These are phyloP conservation scores for Odontocerum albicorne DNA, from an alignment of 2,888 invertebrate genomes.

Conservation along the genomic window DNA sequence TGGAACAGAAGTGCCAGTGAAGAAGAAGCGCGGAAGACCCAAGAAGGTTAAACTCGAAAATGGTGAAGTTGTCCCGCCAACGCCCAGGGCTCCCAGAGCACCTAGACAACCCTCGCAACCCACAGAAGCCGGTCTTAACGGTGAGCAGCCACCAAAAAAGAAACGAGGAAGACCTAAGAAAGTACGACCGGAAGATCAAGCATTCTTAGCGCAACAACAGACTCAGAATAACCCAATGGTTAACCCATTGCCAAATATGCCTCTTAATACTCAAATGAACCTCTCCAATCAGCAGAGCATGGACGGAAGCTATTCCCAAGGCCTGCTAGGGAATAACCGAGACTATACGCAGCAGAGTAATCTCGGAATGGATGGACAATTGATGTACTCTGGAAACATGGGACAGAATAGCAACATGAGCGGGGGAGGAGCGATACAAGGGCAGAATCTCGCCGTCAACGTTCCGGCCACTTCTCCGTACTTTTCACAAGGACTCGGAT, in stretches of 20 bases:
- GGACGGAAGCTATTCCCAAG: conserved; percentile 45
- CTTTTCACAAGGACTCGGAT: conserved; percentile 20
- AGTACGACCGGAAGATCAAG: conserved; percentile 66
- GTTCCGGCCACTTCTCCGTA: conserved; percentile 39
- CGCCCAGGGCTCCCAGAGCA: conserved; percentile 54
- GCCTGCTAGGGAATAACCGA: conserved; percentile 20
- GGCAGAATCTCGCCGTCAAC: conserved; percentile 36
- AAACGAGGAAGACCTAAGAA: conserved; percentile 89
- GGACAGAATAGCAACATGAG: conserved; percentile 18
- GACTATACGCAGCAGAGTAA: conserved; percentile 20
- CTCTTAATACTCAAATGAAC: conserved; percentile 17
- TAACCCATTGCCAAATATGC: conserved; percentile 27
- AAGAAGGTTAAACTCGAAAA: conserved; percentile 77
- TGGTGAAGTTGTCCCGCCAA: conserved; percentile 63
- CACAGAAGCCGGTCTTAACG: conserved; percentile 40
- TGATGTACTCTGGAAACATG: conserved; percentile 38
- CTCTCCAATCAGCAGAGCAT: conserved; percentile 38
- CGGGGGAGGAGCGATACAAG: conserved; percentile 11
- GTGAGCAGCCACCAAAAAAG: conserved; percentile 72
- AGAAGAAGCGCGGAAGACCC: conserved; percentile 89
- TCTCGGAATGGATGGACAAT: conserved; percentile 23
- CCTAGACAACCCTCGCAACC: conserved; percentile 46
- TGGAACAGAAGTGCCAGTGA: conserved; percentile 69
- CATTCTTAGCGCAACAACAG: conserved; percentile 42
- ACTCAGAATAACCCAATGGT: conserved; percentile 20